phyloP scores from a whole-genome alignment of 2,113 vertebrate species.

The Sylvilagus bachmani region DNA sequence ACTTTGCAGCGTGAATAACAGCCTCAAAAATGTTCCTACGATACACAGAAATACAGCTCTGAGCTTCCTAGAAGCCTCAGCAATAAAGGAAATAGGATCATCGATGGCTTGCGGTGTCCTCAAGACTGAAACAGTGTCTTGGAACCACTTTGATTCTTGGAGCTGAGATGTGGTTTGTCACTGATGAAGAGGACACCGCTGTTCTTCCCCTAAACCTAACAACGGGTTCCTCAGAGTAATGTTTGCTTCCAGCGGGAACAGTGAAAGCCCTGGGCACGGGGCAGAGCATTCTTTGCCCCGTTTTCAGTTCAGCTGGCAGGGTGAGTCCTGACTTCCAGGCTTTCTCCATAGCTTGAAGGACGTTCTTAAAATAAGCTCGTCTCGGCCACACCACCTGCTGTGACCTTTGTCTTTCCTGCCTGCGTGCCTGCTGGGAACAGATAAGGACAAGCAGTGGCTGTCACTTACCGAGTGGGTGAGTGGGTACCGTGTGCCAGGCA shows the following conservation, averaged over 20 bases:
- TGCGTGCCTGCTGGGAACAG: not conserved
- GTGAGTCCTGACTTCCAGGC: not conserved
- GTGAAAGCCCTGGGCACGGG: not conserved
- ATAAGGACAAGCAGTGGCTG: not conserved
- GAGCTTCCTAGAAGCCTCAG: constrained; percentile 63
- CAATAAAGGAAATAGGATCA: constrained; percentile 31
- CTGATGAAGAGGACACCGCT: not conserved
- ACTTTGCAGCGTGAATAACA: not conserved
- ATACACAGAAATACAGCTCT: not conserved
- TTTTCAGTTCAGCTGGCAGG: not conserved
- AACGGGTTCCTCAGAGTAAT: not conserved
- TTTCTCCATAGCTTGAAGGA: not conserved
- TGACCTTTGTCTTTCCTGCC: not conserved
- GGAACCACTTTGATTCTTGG: constrained; percentile 5
- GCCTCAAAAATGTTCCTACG: not conserved
- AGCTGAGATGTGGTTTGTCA: constrained; percentile 12
- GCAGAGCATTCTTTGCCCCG: not conserved
- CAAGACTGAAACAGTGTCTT: constrained; percentile 9
- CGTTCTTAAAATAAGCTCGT: constrained; percentile 4
- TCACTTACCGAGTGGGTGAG: too few relatives aligned
- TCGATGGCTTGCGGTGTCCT: not conserved
- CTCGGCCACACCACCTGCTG: not conserved
- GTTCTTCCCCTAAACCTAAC: not conserved
- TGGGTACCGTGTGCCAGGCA: too few relatives aligned
- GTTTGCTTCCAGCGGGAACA: not conserved